Percentiles rank a stretch among this genome's conserved stretches.
phyloP scores from a whole-genome alignment of 2,113 vertebrate genomes.

The Centropus unirufus region DNA sequence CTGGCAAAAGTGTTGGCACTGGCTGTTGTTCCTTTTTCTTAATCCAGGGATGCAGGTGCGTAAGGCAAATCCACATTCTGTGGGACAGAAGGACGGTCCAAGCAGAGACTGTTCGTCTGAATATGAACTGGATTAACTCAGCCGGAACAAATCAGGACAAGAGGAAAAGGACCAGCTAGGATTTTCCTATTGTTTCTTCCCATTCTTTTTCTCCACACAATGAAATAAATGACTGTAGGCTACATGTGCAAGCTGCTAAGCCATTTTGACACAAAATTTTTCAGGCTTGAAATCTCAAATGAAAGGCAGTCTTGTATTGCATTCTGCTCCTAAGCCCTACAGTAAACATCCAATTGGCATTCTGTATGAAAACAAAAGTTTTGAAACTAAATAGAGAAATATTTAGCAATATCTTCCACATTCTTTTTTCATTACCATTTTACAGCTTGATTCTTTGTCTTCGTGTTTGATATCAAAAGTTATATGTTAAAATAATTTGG shows the following conservation, averaged over 20 bases:
- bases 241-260: not conserved
- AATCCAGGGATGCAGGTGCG: not conserved
- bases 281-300: constrained; percentile 27
- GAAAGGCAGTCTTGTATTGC: not conserved
- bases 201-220: not conserved
- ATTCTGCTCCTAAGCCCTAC: not conserved
- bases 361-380: not conserved
- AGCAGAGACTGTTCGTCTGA: not conserved
- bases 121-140: not conserved
- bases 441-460: not conserved
- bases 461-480: not conserved
- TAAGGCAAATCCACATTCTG: not conserved
- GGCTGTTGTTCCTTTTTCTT: not conserved
- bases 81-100: not conserved
- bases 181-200: constrained; percentile 19
- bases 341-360: not conserved
- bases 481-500: not conserved
- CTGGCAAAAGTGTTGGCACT: not conserved
- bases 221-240: constrained; percentile 17
- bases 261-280: not conserved
- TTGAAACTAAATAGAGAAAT: not conserved
- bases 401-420: not conserved
- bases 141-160: not conserved
- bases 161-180: not conserved
- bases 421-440: not conserved